Conservation (phyloP, 2,888 invertebrate species). For the Lithophane socia region DNA sequence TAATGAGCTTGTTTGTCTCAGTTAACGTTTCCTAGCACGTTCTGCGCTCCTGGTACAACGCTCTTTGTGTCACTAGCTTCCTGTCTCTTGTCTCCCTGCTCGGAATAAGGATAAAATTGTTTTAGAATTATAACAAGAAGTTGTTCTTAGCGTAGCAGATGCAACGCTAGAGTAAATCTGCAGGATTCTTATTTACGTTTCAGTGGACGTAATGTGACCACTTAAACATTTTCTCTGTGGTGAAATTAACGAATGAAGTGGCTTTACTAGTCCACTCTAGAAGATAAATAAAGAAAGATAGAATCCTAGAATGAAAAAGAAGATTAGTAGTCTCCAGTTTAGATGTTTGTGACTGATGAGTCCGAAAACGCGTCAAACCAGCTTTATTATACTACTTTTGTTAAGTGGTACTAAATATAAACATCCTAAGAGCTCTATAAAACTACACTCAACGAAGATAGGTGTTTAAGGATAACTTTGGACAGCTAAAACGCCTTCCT, state of each 20-base stretch:
- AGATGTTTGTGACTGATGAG: conserved; percentile 35
- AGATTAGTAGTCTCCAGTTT: conserved; percentile 29
- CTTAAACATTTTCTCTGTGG: conserved; percentile 16
- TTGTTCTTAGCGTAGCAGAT: conserved; percentile 26
- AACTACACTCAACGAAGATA: conserved; percentile 51
- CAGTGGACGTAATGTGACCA: conserved; percentile 8
- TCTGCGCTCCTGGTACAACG: conserved; percentile 70
- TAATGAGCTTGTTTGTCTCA: conserved; percentile 82
- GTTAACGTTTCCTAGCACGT: conserved; percentile 78
- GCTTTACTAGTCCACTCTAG: conserved; percentile 1
- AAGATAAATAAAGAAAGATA: conserved; percentile 39
- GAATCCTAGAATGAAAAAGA: conserved; percentile 16
- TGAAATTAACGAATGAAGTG: conserved; percentile 3
- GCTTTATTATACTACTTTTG: conserved; percentile 51
- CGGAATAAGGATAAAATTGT: conserved; percentile 62
- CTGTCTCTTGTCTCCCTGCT: conserved; percentile 61
- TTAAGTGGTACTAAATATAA: conserved; percentile 51
- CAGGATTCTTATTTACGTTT: conserved; percentile 39
- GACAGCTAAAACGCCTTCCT: conserved; percentile 32
- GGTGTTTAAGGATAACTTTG: conserved; percentile 52
- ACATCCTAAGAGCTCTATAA: conserved; percentile 48
- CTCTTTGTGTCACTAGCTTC: conserved; percentile 68
- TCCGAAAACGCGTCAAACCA: conserved; percentile 28
- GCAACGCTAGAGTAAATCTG: conserved; percentile 41
- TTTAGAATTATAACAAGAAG: conserved; percentile 58